Evolutionary conservation across 1,140 invertebrate genomes (phyloP).

Genomic region (Lutraria rhynchaena): DNA sequence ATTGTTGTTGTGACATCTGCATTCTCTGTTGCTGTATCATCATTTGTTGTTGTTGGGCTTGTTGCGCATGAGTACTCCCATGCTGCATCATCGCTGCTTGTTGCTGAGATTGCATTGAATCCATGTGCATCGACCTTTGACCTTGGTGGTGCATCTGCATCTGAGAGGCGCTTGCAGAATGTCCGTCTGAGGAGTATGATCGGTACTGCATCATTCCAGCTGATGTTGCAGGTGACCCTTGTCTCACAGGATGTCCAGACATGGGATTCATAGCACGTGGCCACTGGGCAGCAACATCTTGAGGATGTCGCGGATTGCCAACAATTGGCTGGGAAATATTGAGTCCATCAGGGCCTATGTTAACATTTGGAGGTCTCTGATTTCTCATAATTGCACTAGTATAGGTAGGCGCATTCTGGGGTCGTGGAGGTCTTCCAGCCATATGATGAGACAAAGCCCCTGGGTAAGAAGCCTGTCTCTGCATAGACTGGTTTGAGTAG

Average conservation of each 20-base stretch:
- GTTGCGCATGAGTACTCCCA: conserved; percentile 66
- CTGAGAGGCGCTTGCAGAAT: conserved; percentile 56
- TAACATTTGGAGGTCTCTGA: conserved; percentile 82
- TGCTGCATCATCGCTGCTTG: conserved; percentile 64
- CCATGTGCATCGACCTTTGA: conserved; percentile 62
- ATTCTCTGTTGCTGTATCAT: conserved; percentile 77
- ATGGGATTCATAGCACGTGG: conserved; percentile 57
- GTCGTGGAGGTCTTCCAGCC: conserved; percentile 57
- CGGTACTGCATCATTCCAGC: conserved; percentile 70
- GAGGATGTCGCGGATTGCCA: conserved; percentile 64
- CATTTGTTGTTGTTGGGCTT: conserved; percentile 76
- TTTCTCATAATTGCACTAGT: conserved; percentile 81
- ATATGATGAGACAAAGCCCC: conserved; percentile 58
- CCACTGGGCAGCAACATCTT: conserved; percentile 60
- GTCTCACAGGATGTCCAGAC: conserved; percentile 49
- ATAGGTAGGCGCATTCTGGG: conserved; percentile 66
- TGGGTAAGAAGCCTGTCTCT: conserved; percentile 68
- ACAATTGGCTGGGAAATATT: conserved; percentile 80
- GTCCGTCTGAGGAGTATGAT: conserved; percentile 59
- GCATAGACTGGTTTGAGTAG: conserved; percentile 61
- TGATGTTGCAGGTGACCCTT: conserved; percentile 49
- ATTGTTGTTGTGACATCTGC: conserved; percentile 74
- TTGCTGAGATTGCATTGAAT: conserved; percentile 67
- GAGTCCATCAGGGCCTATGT: conserved; percentile 82
- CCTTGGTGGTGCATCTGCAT: conserved; percentile 64